phyloP scores from a whole-genome alignment of 2,797 vertebrate species.

The Delichon dasypus region DNA sequence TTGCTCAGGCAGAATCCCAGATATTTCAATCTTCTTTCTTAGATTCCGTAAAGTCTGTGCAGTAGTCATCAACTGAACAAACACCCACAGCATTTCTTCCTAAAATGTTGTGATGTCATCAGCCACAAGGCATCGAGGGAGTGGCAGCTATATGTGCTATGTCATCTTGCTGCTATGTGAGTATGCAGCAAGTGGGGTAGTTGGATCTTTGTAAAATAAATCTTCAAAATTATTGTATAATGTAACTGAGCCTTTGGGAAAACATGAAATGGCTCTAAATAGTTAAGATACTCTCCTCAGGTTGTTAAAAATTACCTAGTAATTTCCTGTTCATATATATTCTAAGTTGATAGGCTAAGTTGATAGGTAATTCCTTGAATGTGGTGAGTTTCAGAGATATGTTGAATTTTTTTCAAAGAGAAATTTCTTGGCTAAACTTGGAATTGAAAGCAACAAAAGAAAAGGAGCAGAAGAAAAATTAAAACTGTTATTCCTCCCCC shows the following conservation, averaged over 20 bases:
- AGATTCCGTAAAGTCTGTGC: neutral
- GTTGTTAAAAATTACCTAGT: neutral
- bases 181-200: neutral
- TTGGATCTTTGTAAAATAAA: neutral
- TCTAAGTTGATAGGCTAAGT: neutral
- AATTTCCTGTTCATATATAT: neutral
- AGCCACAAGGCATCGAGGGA: neutral
- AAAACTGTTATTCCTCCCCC: neutral
- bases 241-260: neutral
- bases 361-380: neutral
- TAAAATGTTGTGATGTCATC: neutral
- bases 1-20: neutral
- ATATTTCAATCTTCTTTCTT: neutral
- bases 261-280: neutral
- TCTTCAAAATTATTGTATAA: neutral
- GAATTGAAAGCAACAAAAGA: neutral
- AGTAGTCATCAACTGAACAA: neutral
- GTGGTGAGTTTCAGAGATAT: neutral
- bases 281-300: neutral
- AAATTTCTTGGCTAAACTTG: neutral
- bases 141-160: neutral
- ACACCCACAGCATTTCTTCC: neutral
- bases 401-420: neutral
- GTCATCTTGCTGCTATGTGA: neutral
- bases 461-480: neutral